A percentile compares a stretch with the other conserved stretches of the same genome.
phyloP scores from a whole-genome alignment of 1,140 invertebrate genomes.

The Popillia japonica region DNA sequence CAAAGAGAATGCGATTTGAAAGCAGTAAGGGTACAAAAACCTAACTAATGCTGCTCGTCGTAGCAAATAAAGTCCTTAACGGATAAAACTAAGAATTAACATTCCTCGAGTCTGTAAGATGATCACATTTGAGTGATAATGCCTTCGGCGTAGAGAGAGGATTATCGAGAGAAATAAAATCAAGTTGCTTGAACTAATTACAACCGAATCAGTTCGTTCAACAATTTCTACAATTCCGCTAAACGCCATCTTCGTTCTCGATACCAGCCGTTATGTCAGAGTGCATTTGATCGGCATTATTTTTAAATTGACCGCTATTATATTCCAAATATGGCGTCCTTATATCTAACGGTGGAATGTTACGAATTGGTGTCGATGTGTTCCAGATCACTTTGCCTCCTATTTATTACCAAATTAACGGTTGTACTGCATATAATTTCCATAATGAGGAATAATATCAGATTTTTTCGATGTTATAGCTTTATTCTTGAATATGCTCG shows the following conservation, averaged over 20 bases:
- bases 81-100: not conserved
- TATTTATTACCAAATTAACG: not conserved
- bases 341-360: not conserved
- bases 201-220: not conserved
- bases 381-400: not conserved
- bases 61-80: constrained; percentile 6
- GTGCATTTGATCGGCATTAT: not conserved
- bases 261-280: not conserved
- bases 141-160: constrained; percentile 1
- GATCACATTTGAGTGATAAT: constrained; percentile 19
- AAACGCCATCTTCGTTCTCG: constrained; percentile 19
- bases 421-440: too few species aligned
- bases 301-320: not conserved
- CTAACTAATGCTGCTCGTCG: not conserved
- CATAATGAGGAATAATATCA: too few species aligned
- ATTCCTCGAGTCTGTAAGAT: not conserved
- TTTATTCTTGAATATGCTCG: not conserved
- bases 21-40: not conserved
- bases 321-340: not conserved
- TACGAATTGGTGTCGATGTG: not conserved
- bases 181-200: constrained; percentile 14
- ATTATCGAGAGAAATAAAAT: not conserved
- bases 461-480: not conserved
- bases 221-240: not conserved
- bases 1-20: not conserved